phyloP scores from a whole-genome alignment of 1,140 invertebrate genomes.

The Drosophila bocqueti region DNA sequence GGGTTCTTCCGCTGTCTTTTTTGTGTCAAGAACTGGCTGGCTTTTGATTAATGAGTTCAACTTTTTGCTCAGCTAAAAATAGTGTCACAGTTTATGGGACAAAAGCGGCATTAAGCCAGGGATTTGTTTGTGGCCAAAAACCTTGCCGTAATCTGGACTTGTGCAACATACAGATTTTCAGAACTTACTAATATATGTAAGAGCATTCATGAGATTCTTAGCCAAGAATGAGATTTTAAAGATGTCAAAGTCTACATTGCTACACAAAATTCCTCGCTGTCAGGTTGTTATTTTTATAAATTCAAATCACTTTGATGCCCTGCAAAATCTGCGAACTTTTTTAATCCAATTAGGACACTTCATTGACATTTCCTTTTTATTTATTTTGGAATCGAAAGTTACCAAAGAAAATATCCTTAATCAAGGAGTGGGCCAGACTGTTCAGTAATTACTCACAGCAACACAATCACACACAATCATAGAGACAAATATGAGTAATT shows the following conservation, averaged over 20 bases:
- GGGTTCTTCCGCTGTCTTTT: not conserved
- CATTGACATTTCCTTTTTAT: slow-evolving; percentile 34
- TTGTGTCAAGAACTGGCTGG: not conserved
- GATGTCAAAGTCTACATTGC: not conserved
- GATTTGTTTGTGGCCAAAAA: slow-evolving; percentile 22
- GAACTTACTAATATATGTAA: not conserved
- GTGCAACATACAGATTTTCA: not conserved
- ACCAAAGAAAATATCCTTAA: slow-evolving; percentile 18
- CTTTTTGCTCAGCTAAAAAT: slow-evolving; percentile 26
- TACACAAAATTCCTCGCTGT: not conserved
- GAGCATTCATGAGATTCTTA: not conserved
- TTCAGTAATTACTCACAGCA: slow-evolving; percentile 35
- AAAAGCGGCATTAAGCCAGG: slow-evolving; percentile 17
- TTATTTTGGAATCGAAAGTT: slow-evolving; percentile 20
- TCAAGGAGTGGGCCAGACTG: not conserved
- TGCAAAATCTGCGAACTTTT: not conserved
- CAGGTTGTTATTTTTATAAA: not conserved
- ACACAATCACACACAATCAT: slow-evolving; percentile 11
- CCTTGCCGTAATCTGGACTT: not conserved
- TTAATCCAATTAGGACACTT: slow-evolving; percentile 65
- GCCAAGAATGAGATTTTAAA: too few species aligned
- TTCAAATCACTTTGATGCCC: slow-evolving; percentile 25
- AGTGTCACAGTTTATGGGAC: slow-evolving; percentile 23
- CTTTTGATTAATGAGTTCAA: slow-evolving; percentile 40
- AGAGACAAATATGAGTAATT: slow-evolving; percentile 35